A percentile compares a stretch with the other conserved stretches of the same genome.
phyloP scores from a whole-genome alignment of 2,797 vertebrate genomes.

The Molossus alvarezi region DNA sequence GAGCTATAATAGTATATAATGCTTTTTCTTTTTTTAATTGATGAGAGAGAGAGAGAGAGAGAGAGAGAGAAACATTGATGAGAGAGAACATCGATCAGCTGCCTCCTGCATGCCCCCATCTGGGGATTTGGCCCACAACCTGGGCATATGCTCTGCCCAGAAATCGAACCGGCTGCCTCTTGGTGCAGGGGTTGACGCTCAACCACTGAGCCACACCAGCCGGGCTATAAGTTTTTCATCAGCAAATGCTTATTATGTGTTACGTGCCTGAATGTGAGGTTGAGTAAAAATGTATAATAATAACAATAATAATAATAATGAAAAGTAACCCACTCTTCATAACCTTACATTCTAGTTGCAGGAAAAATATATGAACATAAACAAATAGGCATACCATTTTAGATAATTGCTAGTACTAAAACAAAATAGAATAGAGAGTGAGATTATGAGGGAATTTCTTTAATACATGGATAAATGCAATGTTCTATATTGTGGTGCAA shows the following conservation, averaged over 20 bases:
- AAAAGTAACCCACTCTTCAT: not conserved
- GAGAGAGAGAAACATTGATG: too few species aligned
- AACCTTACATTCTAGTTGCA: not conserved
- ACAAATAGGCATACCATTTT: not conserved
- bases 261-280: not conserved
- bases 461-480: not conserved
- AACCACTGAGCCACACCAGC: too few species aligned
- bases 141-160: too few species aligned
- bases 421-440: not conserved
- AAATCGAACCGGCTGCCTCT: too few species aligned
- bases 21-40: not conserved
- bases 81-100: too few species aligned
- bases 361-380: not conserved
- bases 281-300: not conserved
- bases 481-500: not conserved
- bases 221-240: too few species aligned
- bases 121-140: too few species aligned
- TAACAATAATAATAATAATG: not conserved
- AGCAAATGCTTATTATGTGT: not conserved
- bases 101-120: too few species aligned
- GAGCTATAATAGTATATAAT: not conserved
- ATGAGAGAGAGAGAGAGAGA: too few species aligned
- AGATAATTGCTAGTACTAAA: not conserved
- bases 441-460: not conserved
- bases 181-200: too few species aligned